Base-by-base conservation (phyloP, 92 coral and sea anemone species). In the Anthopleura xanthogrammica region DNA sequence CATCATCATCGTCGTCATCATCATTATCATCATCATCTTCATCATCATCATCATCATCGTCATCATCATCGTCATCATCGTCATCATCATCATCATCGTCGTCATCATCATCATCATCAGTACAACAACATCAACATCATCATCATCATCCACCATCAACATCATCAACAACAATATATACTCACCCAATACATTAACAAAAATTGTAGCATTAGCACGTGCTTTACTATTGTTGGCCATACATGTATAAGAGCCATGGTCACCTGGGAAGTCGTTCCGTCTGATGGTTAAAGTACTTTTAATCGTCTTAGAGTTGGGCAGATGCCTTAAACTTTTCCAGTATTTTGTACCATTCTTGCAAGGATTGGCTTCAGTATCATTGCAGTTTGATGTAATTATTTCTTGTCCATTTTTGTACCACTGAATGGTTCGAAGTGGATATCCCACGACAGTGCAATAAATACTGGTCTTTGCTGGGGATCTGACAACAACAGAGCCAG, bases 231-330 rank as follows among this genome's bases (percentile, higher is more conserved):
- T 85, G 2, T 29, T 13, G 7, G 88, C 88, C 55, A 17, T 11
- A 40, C 88, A 85, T 1, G 29, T 72, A 36, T 85, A 85, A 23
- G n/a, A 0, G 16, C 83, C 88, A 79, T 78, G 83, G 73, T 85
- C 88, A 39, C 16, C 68, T 11, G 83, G 83, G 72, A 78, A 79
- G 20, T 23, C 52, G n/a, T 22, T 70, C 24, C 60, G 66, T 16
- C 46, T 29, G 17, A 85, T 79, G 2, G 70, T 85, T 11, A 85
- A 65, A 77, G 19, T 50, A 74, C 77, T 72, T 36, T 16, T 13
- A 36, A 79, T 24, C 16, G 12, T 41, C 2, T 11, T 41, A 11
- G 9, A 16, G 14, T 20, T 40, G 2, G 75, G 11, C 17, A 40
- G 41, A 17, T 16, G 48, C 16, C 4, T 14, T 62, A 10, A 29